Evolutionary conservation across 2,888 invertebrate genomes (phyloP), one percentile per base, ranked within the genome.

Genomic region (Plagodis pulveraria): DNA sequence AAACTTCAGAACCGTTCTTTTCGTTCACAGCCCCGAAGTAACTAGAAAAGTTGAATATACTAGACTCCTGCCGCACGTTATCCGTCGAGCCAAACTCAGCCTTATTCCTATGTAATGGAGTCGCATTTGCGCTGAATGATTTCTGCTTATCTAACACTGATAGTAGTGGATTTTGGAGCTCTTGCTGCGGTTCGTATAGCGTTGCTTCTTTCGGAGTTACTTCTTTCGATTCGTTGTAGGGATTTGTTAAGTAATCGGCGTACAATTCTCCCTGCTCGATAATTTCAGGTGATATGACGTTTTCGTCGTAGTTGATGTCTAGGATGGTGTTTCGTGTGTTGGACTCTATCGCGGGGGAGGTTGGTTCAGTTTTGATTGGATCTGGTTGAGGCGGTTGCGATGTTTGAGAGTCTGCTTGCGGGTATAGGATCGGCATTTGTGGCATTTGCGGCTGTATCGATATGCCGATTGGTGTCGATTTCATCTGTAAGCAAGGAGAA

Each of bases 401-500:
- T 5, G 10, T 5, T 10, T 65, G 42, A 6, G 65, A 7, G 53
- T 52, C 63, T 66, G 60, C 77, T 64, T 81, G 80, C 2, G 88
- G 87, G 68, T 84, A 88, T 5, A 91, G 73, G 9, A 88, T 83
- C 44, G 89, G 88, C 58, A 88, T 82, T 66, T 85, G 86, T 43
- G 89, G 88, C 58, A 88, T 82, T 67, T 85, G 86, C 1, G 55
- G 35, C 40, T 59, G 88, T 49, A 91, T 81, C 40, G 91, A 83
- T 74, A 92, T 86, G 12, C 94, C 94, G 53, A 95, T 95, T 0
- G 95, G 94, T 32, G 95, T 95, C 10, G 95, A 95, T 60, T 95
- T 94, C 94, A 95, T 94, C 95, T 95, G 91, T 0, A 89, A 89
- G 58, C 11, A 0, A 47, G 43, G 50, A 41, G 2, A 5, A 38